A percentile compares a stretch with the other conserved stretches of the same genome.
phyloP scores from a whole-genome alignment of 2,888 invertebrate genomes.

The Ichneumoninae sp. region DNA sequence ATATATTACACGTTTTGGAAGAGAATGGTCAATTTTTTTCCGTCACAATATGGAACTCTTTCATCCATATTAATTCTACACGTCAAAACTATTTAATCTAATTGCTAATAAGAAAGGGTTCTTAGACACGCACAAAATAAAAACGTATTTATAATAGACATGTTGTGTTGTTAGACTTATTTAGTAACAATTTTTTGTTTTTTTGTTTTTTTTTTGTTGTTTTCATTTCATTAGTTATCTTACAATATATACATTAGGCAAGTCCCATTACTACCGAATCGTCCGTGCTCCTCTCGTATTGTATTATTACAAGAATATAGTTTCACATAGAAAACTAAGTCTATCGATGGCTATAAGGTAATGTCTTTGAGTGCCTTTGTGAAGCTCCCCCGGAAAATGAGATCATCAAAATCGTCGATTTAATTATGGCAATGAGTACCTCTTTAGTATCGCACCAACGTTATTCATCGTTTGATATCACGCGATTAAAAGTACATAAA shows the following conservation, averaged over 20 bases:
- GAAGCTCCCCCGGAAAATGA: conserved; percentile 15
- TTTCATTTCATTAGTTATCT: conserved; percentile 77
- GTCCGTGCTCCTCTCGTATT: conserved; percentile 70
- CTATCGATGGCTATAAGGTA: conserved; percentile 76
- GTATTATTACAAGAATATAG: conserved; percentile 81
- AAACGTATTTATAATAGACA: conserved; percentile 54
- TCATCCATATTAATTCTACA: conserved; percentile 53
- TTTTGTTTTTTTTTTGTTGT: conserved; percentile 49
- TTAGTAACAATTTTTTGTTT: conserved; percentile 54
- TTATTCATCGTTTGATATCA: not conserved
- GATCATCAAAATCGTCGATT: conserved; percentile 4
- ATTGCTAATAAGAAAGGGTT: conserved; percentile 50
- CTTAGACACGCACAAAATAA: conserved; percentile 47
- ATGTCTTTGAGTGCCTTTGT: conserved; percentile 22
- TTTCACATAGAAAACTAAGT: conserved; percentile 83
- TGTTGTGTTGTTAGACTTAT: conserved; percentile 49
- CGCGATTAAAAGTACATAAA: not conserved
- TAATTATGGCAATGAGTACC: conserved; percentile 10
- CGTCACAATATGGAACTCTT: conserved; percentile 55
- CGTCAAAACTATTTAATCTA: conserved; percentile 58
- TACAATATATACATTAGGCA: conserved; percentile 83
- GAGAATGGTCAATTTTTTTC: conserved; percentile 62
- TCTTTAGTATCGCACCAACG: not conserved
- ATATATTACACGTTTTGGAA: conserved; percentile 69
- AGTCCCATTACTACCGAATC: conserved; percentile 79